These are phyloP conservation scores for Mesocentrotus franciscanus DNA, from an alignment of 53 echinoderm and acorn worm genomes.

Conservation along the genomic window DNA sequence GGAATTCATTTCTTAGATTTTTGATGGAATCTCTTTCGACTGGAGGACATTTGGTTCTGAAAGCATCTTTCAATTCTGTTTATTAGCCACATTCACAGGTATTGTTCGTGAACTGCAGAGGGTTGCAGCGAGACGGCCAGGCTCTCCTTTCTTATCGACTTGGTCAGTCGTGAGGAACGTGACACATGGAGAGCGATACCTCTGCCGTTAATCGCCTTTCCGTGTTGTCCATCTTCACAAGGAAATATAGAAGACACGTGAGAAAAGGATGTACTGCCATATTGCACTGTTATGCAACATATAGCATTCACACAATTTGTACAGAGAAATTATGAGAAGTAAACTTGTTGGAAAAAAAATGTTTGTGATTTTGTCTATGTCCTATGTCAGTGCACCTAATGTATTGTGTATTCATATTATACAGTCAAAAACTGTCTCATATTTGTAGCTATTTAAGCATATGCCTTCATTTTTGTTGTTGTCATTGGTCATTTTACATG, in stretches of 20 bases:
- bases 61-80: slow-evolving; percentile 53
- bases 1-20: slow-evolving; percentile 8
- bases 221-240: background rate
- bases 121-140: background rate
- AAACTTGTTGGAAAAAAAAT: slow-evolving; percentile 3
- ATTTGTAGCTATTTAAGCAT: slow-evolving; percentile 32
- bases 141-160: background rate
- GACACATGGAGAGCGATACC: background rate
- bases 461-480: slow-evolving; percentile 42
- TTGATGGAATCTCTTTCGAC: slow-evolving; percentile 32
- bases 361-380: slow-evolving; percentile 26
- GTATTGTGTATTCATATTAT: slow-evolving; percentile 45
- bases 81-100: slow-evolving; percentile 47
- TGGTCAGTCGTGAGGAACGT: background rate
- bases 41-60: slow-evolving; percentile 46
- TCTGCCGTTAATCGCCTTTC: background rate
- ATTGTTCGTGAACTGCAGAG: slow-evolving; percentile 1
- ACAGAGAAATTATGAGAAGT: slow-evolving; percentile 55
- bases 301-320: slow-evolving; percentile 45
- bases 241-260: background rate
- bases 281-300: slow-evolving; percentile 48
- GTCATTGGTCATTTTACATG: background rate
- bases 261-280: slow-evolving; percentile 27
- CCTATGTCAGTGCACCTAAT: slow-evolving; percentile 38
- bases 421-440: slow-evolving; percentile 23